A percentile compares a stretch with the other conserved stretches of the same genome.
These are phyloP conservation scores for Danionella dracula DNA, from an alignment of 2,797 vertebrate species.

Conservation along the genomic window DNA sequence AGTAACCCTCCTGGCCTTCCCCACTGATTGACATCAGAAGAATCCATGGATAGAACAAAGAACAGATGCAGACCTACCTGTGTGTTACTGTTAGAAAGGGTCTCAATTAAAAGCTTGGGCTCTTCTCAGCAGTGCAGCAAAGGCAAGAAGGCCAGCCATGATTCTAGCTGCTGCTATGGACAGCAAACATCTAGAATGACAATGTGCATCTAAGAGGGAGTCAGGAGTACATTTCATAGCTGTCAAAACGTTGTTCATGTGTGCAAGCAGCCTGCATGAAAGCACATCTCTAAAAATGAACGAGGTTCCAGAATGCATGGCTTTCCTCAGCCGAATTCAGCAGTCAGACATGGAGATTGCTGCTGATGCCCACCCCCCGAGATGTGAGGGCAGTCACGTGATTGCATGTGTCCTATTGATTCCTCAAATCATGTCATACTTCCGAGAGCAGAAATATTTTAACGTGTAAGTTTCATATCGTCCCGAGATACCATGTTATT, in stretches of 20 bases:
- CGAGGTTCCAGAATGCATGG: constrained; percentile 38
- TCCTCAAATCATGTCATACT: constrained; percentile 27
- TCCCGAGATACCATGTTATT: no score
- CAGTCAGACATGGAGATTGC: constrained; percentile 54
- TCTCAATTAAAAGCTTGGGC: constrained; percentile 48
- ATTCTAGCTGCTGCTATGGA: constrained; percentile 50
- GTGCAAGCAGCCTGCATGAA: constrained; percentile 23
- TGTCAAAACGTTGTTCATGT: constrained; percentile 33
- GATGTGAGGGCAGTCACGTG: constrained; percentile 59
- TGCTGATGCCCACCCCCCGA: constrained; percentile 60
- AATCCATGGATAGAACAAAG: constrained; percentile 25
- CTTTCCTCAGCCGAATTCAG: constrained; percentile 51
- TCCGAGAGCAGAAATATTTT: neutral
- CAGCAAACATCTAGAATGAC: constrained; percentile 44
- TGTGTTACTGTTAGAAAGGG: constrained; percentile 47
- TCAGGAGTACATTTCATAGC: constrained; percentile 46
- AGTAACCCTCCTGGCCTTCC: constrained; percentile 25
- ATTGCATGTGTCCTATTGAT: constrained; percentile 54
- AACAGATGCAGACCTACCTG: constrained; percentile 56
- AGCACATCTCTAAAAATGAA: constrained; percentile 6
- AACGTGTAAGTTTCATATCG: neutral
- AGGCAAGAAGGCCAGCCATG: constrained; percentile 54
- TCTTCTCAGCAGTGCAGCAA: constrained; percentile 42
- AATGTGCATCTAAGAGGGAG: constrained; percentile 43
- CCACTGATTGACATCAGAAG: neutral